Conservation (phyloP, 2,888 invertebrate species). For the Hoplodrina ambigua region DNA sequence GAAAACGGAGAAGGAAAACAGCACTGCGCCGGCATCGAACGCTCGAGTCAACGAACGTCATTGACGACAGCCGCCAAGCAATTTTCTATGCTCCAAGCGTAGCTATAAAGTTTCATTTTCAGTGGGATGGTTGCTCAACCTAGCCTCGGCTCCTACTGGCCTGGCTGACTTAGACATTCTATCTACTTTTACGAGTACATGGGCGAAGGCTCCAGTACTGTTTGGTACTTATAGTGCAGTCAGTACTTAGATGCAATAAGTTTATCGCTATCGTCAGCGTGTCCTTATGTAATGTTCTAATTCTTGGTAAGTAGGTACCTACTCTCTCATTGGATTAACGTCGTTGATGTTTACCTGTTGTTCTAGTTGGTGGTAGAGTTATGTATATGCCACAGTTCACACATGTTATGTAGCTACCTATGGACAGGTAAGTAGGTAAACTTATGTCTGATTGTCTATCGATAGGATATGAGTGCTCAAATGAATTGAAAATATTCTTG, state of each 20-base stretch:
- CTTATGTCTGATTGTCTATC: not conserved
- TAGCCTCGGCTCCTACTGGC: conserved; percentile 90
- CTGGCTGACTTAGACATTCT: conserved; percentile 91
- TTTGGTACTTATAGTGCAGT: conserved; percentile 79
- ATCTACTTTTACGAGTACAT: conserved; percentile 90
- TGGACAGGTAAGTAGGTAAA: conserved; percentile 14
- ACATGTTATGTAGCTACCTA: conserved; percentile 5
- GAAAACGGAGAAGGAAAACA: conserved; percentile 90
- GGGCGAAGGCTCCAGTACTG: conserved; percentile 85
- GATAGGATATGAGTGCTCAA: not conserved
- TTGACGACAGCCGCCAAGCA: conserved; percentile 76
- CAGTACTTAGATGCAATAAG: conserved; percentile 77
- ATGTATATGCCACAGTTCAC: conserved; percentile 38
- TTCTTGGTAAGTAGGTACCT: conserved; percentile 65
- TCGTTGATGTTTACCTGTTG: conserved; percentile 50
- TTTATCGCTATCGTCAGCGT: conserved; percentile 73
- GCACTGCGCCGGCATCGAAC: conserved; percentile 89
- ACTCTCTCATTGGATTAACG: conserved; percentile 77
- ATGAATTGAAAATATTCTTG: not conserved
- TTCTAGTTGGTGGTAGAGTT: conserved; percentile 37
- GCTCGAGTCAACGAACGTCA: conserved; percentile 90
- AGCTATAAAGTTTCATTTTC: conserved; percentile 73
- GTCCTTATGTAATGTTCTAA: conserved; percentile 78
- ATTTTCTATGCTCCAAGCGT: conserved; percentile 66
- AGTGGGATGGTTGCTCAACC: conserved; percentile 73